Conservation (phyloP, 2,113 vertebrate genomes). For the Chionis minor region DNA sequence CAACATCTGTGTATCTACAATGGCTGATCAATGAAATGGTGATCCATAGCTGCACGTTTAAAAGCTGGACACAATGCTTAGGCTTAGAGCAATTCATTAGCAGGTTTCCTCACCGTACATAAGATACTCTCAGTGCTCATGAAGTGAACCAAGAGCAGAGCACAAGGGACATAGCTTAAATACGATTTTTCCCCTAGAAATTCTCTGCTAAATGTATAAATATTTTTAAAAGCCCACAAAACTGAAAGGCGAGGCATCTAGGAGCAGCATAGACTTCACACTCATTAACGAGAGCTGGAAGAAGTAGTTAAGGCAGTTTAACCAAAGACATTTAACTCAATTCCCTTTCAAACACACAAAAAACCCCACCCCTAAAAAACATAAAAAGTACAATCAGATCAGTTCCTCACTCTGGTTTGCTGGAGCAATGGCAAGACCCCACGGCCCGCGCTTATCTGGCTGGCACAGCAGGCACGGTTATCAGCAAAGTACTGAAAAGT, state of each 20-base stretch:
- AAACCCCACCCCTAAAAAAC: background rate
- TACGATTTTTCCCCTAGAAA: background rate
- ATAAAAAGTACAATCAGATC: background rate
- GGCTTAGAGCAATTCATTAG: background rate
- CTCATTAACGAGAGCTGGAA: background rate
- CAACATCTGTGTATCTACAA: background rate
- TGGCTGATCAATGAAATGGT: background rate
- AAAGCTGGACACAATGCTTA: background rate
- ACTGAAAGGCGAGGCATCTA: background rate
- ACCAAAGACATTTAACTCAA: background rate
- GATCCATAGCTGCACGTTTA: background rate
- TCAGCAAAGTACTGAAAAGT: background rate
- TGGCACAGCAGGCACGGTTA: background rate
- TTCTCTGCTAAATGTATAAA: background rate
- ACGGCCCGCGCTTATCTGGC: background rate
- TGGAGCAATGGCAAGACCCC: background rate
- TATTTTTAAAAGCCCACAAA: background rate
- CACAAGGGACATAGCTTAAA: background rate
- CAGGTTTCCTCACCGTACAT: background rate
- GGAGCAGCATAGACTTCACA: background rate
- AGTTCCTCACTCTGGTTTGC: background rate
- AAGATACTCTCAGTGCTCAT: background rate
- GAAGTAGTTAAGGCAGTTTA: background rate
- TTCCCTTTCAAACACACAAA: background rate
- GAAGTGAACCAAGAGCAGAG: background rate